These are phyloP conservation scores for Poeciliopsis prolifica DNA, from an alignment of 2,113 vertebrate species.

Conservation along the genomic window DNA sequence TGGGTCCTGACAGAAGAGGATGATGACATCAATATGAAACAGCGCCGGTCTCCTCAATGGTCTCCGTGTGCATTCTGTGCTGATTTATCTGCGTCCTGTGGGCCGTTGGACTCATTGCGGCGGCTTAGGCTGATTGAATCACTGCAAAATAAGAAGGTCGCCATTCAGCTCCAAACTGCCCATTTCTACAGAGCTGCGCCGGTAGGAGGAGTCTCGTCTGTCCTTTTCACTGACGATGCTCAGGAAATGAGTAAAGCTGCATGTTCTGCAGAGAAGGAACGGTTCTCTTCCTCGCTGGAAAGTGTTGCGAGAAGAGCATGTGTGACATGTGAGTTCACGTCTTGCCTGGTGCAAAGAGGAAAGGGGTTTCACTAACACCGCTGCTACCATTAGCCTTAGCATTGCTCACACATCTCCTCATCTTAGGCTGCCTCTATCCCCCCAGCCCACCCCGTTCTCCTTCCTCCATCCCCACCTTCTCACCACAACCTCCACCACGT, in stretches of 20 bases:
- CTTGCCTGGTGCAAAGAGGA: conserved; percentile 25
- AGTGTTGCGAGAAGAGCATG: conserved; percentile 45
- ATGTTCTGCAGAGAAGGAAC: conserved; percentile 25
- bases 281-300: not conserved
- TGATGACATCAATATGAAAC: conserved; percentile 75
- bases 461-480: conserved; percentile 16
- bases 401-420: conserved; percentile 70
- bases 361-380: conserved; percentile 52
- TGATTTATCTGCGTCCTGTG: conserved; percentile 40
- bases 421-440: conserved; percentile 53
- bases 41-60: conserved; percentile 43
- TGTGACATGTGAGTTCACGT: conserved; percentile 48
- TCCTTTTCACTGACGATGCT: conserved; percentile 9
- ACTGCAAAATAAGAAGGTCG: conserved; percentile 20
- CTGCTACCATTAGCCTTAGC: conserved; percentile 67
- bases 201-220: conserved; percentile 9
- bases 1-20: conserved; percentile 60
- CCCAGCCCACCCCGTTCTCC: conserved; percentile 18
- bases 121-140: conserved; percentile 29
- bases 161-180: conserved; percentile 2
- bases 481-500: conserved; percentile 44
- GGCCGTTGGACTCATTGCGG: conserved; percentile 53
- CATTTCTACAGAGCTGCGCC: not conserved
- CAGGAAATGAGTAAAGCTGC: conserved; percentile 17
- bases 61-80: conserved; percentile 6